Conservation (phyloP, 2,888 invertebrate genomes). For the Sinelater perroti region DNA sequence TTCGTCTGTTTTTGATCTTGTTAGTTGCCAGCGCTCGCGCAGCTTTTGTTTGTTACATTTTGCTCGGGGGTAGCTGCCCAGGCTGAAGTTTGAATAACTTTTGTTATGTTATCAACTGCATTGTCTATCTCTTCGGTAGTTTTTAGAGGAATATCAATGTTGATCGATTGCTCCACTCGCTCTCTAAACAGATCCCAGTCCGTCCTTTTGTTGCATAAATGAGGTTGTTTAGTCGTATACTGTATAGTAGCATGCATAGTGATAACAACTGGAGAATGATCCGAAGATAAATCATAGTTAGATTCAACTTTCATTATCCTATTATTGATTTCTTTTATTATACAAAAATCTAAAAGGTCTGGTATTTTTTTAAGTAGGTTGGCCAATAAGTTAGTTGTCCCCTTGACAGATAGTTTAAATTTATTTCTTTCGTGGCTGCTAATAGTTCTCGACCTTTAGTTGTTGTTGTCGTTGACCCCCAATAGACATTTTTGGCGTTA, state of each 20-base stretch:
- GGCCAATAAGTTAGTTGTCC: no score
- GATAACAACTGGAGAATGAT: slow-evolving; percentile 11
- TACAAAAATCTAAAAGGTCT: no score
- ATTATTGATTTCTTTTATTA: no score
- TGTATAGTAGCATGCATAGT: slow-evolving; percentile 6
- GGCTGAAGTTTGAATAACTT: slow-evolving; percentile 10
- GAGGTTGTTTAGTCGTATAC: slow-evolving; percentile 4
- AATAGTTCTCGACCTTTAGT: no score
- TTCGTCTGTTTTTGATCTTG: slow-evolving; percentile 1
- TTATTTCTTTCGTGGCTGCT: no score
- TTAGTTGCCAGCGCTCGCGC: slow-evolving; percentile 1
- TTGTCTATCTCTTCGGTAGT: slow-evolving; percentile 5
- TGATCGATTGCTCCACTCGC: background rate
- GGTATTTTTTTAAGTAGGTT: no score
- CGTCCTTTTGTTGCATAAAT: slow-evolving; percentile 8
- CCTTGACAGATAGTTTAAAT: no score
- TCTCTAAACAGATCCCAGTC: slow-evolving; percentile 11
- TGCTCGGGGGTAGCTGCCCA: slow-evolving; percentile 4
- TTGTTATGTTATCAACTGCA: slow-evolving; percentile 2
- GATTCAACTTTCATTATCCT: slow-evolving; percentile 17
- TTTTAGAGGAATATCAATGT: slow-evolving; percentile 10
- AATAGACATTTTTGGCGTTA: no score
- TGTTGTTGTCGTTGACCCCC: no score
- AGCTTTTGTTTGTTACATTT: background rate
- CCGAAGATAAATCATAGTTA: slow-evolving; percentile 5